Base-by-base conservation (phyloP, 2,113 vertebrate genomes). In the Aviceda subcristata region DNA sequence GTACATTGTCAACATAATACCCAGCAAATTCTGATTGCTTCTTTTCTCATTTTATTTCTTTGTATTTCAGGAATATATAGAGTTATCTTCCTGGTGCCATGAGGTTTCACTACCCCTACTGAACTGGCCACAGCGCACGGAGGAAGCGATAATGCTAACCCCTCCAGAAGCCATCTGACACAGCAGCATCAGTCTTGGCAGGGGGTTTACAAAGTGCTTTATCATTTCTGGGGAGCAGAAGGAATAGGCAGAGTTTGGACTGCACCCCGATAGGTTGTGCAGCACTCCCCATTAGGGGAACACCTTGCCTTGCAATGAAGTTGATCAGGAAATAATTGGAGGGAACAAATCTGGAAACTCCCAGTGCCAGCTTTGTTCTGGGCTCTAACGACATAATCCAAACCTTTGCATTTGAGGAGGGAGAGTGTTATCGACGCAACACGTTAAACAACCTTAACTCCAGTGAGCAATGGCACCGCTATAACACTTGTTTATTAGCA, bases 401-500 rank as follows among this genome's bases (percentile, higher is more conserved):
- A 84, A 90, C 77, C 38, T 86, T 43, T 64, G 86, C 69, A 22
- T 95, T 62, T 73, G 69, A 66, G 76, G 89, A 60, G 27, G 68
- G 23, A 81, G 84, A 81, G 26, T 5, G 46, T 81, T 86, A 92
- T 38, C 24, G 6, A 91, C 4, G 15, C 48, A 93, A 69, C 76
- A 66, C 3, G 24, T 96, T 97, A 94, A 95, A 88, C 92, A 97
- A 97, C 96, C 92, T 95, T 93, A 96, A 95, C 76, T 95, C 94
- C 91, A 84, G 71, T 91, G 80, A 95, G 91, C 94, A 96, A 96
- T 97, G 96, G 94, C 92, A 97, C 88, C 88, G 95, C 92, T 86
- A 29, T 75, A 97, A 91, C 67, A 97, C 94, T 98, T 98, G 97
- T 98, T 98, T 98, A 98, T 98, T 97, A 98, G 97, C 88, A 96